Percentiles rank a stretch among this genome's conserved stretches.
Evolutionary conservation across 2,888 invertebrate genomes (phyloP).

Genomic region (Invenusta paracnida): DNA sequence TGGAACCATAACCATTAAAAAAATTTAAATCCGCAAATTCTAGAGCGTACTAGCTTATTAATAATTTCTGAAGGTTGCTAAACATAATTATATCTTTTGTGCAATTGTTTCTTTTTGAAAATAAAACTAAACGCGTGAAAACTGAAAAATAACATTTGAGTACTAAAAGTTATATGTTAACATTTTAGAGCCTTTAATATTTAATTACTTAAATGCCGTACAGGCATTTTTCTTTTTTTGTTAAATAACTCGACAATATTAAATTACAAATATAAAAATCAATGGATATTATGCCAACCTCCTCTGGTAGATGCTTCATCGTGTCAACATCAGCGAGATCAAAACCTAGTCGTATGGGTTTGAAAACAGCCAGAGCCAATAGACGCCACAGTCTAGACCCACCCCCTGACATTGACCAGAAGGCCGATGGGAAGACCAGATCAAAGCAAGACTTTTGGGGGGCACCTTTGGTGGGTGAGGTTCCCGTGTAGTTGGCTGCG

Average conservation of each 20-base stretch:
- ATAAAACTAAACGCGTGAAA: neutral
- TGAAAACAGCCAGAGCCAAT: neutral
- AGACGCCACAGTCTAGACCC: neutral
- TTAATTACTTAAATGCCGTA: too few species aligned
- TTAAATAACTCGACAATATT: too few species aligned
- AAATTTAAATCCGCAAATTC: too few species aligned
- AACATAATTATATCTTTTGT: neutral
- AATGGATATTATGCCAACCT: neutral
- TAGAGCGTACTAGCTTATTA: too few species aligned
- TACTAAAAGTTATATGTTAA: too few species aligned
- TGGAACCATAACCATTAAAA: too few species aligned
- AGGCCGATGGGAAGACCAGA: neutral
- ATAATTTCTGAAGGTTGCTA: neutral
- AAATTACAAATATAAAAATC: neutral
- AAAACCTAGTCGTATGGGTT: neutral
- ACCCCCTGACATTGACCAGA: too few species aligned
- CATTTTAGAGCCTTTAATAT: neutral
- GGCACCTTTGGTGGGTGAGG: too few species aligned
- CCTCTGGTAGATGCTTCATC: neutral
- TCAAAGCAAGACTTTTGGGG: too few species aligned
- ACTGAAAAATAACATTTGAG: too few species aligned
- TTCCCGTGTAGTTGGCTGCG: too few species aligned
- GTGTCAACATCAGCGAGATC: neutral
- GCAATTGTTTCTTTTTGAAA: neutral
- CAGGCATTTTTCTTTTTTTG: too few species aligned